These are phyloP conservation scores for Drosophila arawakana DNA, from an alignment of 1,140 invertebrate species.

Conservation along the genomic window DNA sequence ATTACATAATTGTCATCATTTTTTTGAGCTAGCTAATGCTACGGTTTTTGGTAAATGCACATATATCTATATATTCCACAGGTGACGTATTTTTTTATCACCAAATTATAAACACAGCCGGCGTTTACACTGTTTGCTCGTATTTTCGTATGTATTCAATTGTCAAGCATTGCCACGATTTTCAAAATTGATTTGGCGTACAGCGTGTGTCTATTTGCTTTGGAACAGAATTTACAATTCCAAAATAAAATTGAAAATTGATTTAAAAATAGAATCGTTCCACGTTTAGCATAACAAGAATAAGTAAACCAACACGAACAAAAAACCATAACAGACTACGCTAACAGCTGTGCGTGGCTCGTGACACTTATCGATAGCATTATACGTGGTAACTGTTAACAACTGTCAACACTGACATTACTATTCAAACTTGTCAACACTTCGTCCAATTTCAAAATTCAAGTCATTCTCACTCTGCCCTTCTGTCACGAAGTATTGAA, in stretches of 20 bases:
- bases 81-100: constrained; percentile 26
- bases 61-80: constrained; percentile 41
- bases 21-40: constrained; percentile 37
- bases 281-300: constrained; percentile 57
- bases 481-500: neutral
- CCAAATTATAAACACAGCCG: constrained; percentile 29
- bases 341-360: constrained; percentile 51
- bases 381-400: neutral
- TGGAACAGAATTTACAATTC: constrained; percentile 56
- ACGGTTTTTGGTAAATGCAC: constrained; percentile 38
- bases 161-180: constrained; percentile 21
- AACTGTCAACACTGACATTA: neutral
- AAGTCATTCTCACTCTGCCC: constrained; percentile 56
- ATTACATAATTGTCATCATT: constrained; percentile 71
- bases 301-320: constrained; percentile 38
- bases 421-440: neutral
- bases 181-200: constrained; percentile 3
- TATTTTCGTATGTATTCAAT: constrained; percentile 11
- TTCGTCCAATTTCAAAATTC: constrained; percentile 52
- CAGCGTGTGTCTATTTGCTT: constrained; percentile 35
- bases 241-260: constrained; percentile 71
- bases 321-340: constrained; percentile 52
- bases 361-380: neutral
- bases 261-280: constrained; percentile 74
- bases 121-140: constrained; percentile 14